Evolutionary conservation across 2,113 vertebrate genomes (phyloP).

Genomic region (Barbus barbus): DNA sequence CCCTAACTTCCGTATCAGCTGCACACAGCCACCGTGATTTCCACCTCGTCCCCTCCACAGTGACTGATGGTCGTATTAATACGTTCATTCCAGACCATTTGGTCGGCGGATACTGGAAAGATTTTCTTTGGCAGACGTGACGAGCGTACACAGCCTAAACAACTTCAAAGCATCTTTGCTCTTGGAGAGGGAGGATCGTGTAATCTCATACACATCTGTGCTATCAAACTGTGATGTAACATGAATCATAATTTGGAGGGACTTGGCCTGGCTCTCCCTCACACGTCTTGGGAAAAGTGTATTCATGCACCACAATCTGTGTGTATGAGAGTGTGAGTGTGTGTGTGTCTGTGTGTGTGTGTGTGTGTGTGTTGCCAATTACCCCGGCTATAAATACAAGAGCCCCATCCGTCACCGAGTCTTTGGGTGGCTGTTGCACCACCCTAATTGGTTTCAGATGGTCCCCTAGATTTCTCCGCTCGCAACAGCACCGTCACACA

Average conservation of each 20-base stretch:
- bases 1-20: slow-evolving; percentile 64
- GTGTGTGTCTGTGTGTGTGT: too few species aligned
- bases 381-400: slow-evolving; percentile 93
- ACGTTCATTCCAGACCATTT: slow-evolving; percentile 30
- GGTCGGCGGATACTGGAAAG: neutral
- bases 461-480: slow-evolving; percentile 73
- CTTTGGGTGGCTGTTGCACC: slow-evolving; percentile 94
- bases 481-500: slow-evolving; percentile 77
- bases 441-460: slow-evolving; percentile 99
- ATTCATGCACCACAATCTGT: slow-evolving; percentile 34
- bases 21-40: slow-evolving; percentile 70
- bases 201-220: slow-evolving; percentile 29
- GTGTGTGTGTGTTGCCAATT: too few species aligned
- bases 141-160: slow-evolving; percentile 16
- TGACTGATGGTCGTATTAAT: slow-evolving; percentile 36
- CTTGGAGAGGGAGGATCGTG: slow-evolving; percentile 31
- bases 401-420: slow-evolving; percentile 95
- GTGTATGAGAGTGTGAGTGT: too few species aligned
- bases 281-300: slow-evolving; percentile 37
- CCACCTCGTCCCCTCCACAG: slow-evolving; percentile 38
- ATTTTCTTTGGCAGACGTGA: slow-evolving; percentile 22
- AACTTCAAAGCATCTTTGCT: slow-evolving; percentile 38
- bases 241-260: slow-evolving; percentile 50
- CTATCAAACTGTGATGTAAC: slow-evolving; percentile 46
- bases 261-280: slow-evolving; percentile 14